These are phyloP conservation scores for Bombus superbus DNA, from an alignment of 1,140 invertebrate genomes.

Conservation along the genomic window DNA sequence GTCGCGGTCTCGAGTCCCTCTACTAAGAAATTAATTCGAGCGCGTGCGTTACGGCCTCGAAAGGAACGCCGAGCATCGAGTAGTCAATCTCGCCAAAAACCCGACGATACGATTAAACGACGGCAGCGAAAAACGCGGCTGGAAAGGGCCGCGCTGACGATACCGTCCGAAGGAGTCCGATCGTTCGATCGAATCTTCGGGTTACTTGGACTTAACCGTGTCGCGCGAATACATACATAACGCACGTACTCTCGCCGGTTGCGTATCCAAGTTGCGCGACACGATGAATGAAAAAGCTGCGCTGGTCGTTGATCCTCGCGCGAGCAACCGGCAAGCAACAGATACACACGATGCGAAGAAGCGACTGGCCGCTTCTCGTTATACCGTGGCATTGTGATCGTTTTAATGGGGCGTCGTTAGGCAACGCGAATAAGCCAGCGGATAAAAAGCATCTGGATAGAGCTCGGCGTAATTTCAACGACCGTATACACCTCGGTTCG, in stretches of 20 bases:
- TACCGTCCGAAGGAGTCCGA: constrained; percentile 37
- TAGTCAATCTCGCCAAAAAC: constrained; percentile 47
- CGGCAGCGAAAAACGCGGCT: constrained; percentile 10
- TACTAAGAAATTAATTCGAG: background rate
- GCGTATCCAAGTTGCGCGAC: constrained; percentile 18
- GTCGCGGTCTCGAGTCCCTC: background rate
- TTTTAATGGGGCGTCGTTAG: constrained; percentile 30
- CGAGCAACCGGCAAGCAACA: too few species aligned
- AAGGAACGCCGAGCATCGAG: background rate
- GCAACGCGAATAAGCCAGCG: constrained; percentile 73
- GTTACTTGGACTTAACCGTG: constrained; percentile 27
- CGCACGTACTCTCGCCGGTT: background rate
- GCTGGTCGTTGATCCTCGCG: constrained; percentile 85
- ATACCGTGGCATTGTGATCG: constrained; percentile 16
- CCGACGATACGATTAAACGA: constrained; percentile 49
- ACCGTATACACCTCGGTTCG: background rate
- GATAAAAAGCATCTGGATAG: constrained; percentile 62
- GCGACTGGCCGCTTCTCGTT: background rate
- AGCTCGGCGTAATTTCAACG: constrained; percentile 25
- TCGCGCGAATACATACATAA: background rate
- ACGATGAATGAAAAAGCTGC: constrained; percentile 76
- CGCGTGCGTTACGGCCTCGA: constrained; percentile 1
- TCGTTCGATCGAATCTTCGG: constrained; percentile 15
- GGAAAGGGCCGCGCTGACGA: constrained; percentile 38
- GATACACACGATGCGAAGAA: background rate